phyloP scores from a whole-genome alignment of 2,113 vertebrate genomes.

The Strix uralensis region DNA sequence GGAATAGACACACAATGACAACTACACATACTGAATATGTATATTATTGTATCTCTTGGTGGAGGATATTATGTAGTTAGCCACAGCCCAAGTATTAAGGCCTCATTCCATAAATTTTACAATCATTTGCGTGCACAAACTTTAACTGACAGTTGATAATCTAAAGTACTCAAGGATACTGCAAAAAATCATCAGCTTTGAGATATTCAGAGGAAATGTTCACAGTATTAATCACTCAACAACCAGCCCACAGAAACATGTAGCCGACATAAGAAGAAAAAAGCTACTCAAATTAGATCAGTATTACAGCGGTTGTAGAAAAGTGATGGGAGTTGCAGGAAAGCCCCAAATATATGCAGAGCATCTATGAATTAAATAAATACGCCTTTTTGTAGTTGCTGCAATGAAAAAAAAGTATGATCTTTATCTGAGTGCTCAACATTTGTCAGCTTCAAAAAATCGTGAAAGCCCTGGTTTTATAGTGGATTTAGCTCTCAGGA shows the following conservation, averaged over 20 bases:
- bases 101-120: background rate
- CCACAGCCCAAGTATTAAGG: background rate
- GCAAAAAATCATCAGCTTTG: background rate
- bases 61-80: background rate
- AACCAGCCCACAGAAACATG: background rate
- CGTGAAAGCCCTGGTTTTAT: slow-evolving; percentile 18
- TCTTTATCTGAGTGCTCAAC: background rate
- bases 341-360: background rate
- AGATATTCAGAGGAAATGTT: background rate
- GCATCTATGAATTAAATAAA: background rate
- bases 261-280: background rate
- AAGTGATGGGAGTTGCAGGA: background rate
- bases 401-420: background rate
- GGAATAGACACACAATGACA: background rate
- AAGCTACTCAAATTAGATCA: background rate
- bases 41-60: background rate
- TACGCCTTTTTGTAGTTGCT: background rate
- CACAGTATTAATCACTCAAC: background rate
- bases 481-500: slow-evolving; percentile 17
- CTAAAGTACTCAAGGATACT: background rate
- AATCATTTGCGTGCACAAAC: background rate
- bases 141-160: background rate
- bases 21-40: background rate
- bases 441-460: background rate
- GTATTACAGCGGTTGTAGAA: background rate